Percentiles rank a stretch among this genome's conserved stretches.
These are phyloP conservation scores for Molothrus aeneus DNA, from an alignment of 2,797 vertebrate genomes.

Conservation along the genomic window DNA sequence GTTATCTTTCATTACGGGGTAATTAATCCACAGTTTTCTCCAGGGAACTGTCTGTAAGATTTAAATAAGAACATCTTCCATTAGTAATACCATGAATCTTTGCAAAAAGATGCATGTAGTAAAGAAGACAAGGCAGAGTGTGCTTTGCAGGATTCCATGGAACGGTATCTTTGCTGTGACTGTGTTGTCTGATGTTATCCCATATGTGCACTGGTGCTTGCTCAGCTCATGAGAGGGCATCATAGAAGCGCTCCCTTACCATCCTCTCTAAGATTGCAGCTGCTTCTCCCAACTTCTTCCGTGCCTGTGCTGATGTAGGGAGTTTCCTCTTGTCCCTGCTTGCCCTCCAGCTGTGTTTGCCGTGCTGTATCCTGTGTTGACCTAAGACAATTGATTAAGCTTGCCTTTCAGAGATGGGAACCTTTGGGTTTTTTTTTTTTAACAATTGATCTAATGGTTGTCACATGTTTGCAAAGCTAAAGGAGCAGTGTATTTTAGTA, in stretches of 20 bases:
- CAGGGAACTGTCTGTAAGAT: not conserved
- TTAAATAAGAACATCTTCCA: not conserved
- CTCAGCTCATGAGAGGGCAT: not conserved
- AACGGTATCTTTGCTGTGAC: not conserved
- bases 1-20: not conserved
- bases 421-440: not conserved
- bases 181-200: fast-evolving
- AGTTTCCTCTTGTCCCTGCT: not conserved
- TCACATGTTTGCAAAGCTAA: not conserved
- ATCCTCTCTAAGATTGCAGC: not conserved
- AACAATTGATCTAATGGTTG: not conserved
- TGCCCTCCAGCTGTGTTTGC: not conserved
- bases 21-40: slow-evolving; percentile 20
- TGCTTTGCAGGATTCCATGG: not conserved
- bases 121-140: not conserved
- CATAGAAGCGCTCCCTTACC: not conserved
- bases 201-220: fast-evolving
- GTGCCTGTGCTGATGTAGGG: not conserved
- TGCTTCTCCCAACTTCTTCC: not conserved
- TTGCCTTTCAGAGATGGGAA: not conserved
- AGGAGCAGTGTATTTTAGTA: not conserved
- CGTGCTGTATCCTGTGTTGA: not conserved
- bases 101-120: not conserved
- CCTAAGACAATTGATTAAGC: not conserved
- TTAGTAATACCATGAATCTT: not conserved